Evolutionary conservation across 2,888 invertebrate species (phyloP).

Genomic region (Drosophila demipolita): DNA sequence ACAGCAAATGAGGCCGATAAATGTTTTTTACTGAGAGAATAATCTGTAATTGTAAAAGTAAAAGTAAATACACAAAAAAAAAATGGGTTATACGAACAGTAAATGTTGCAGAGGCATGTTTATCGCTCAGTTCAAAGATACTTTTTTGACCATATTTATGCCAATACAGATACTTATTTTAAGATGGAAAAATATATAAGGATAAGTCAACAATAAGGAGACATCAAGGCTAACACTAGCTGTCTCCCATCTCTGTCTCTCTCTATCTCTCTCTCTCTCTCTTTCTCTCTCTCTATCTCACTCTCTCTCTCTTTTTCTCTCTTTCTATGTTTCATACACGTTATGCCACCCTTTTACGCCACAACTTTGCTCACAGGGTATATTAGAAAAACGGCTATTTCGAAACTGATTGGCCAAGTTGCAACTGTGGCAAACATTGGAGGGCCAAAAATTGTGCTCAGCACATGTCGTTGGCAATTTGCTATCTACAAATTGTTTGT

Average conservation of each 20-base stretch:
- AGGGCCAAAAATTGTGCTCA: slow-evolving; percentile 37
- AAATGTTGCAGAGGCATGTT: background rate
- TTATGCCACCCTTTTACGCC: fast-evolving
- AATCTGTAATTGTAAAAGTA: background rate
- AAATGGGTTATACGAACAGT: background rate
- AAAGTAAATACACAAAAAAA: background rate
- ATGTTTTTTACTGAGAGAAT: no score
- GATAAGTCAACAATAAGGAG: background rate
- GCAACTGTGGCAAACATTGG: slow-evolving; percentile 31
- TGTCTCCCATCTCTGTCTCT: background rate
- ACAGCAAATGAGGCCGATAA: no score
- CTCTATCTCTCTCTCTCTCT: background rate
- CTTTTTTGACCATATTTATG: no score
- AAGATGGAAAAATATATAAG: no score
- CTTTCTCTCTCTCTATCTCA: no score
- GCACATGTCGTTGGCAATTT: slow-evolving; percentile 71
- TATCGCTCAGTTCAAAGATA: no score
- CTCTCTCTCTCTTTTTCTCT: background rate
- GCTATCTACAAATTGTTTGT: slow-evolving; percentile 56
- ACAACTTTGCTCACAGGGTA: slow-evolving; percentile 23
- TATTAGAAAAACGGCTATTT: slow-evolving; percentile 15
- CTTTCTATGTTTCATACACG: background rate
- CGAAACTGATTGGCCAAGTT: slow-evolving; percentile 59
- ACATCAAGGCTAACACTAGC: background rate
- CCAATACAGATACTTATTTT: no score